Evolutionary conservation across 2,797 vertebrate species (phyloP).

Genomic region (Smutsia gigantea): DNA sequence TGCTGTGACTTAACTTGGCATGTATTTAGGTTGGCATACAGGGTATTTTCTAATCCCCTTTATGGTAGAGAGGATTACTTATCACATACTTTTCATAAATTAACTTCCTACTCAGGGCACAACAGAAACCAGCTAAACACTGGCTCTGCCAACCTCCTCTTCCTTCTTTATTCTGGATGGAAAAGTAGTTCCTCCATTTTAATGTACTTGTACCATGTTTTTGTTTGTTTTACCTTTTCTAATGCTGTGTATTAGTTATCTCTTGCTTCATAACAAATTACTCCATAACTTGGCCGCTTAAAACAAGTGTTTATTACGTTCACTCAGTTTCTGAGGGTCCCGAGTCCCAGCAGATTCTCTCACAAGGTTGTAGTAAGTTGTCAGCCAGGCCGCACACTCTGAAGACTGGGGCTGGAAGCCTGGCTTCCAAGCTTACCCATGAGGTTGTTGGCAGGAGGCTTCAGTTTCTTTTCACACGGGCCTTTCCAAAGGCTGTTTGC

Average conservation of each 20-base stretch:
- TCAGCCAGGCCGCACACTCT: background rate
- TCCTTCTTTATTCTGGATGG: background rate
- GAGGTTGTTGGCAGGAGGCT: background rate
- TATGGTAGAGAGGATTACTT: background rate
- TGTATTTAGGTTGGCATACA: background rate
- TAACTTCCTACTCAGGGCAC: background rate
- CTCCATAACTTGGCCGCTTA: background rate
- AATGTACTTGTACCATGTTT: background rate
- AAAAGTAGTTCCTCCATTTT: background rate
- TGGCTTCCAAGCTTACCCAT: background rate
- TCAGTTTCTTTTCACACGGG: background rate
- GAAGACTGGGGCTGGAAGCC: background rate
- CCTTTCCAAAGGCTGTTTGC: background rate
- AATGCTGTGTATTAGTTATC: background rate
- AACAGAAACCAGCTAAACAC: background rate
- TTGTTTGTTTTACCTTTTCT: background rate
- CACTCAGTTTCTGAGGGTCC: background rate
- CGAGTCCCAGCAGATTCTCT: background rate
- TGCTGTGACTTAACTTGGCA: background rate
- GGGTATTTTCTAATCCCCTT: background rate
- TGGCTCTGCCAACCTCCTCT: background rate
- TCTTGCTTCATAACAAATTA: background rate
- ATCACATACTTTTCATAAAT: background rate
- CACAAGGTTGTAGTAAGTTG: background rate
- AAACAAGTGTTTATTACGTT: background rate